Percentiles rank a stretch among this genome's conserved stretches.
Evolutionary conservation across 2,113 vertebrate species (phyloP).

Genomic region (Oreochromis tanganicae): DNA sequence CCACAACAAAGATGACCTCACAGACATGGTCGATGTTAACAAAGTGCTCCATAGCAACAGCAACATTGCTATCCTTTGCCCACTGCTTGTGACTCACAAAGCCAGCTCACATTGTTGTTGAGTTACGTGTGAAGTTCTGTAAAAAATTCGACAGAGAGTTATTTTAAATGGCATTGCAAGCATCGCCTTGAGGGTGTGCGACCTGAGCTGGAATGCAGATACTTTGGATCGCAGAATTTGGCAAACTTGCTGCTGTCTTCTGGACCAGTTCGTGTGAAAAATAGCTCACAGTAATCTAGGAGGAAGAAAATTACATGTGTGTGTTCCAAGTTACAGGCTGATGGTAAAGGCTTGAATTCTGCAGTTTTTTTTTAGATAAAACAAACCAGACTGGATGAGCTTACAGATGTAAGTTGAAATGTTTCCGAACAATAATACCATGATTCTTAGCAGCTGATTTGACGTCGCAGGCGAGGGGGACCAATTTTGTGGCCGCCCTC

Average conservation of each 20-base stretch:
- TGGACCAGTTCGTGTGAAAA: not conserved
- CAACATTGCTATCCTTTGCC: not conserved
- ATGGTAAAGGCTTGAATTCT: not conserved
- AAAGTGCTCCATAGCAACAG: not conserved
- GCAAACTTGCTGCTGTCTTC: accelerated
- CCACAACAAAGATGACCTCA: not conserved
- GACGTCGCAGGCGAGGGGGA: not conserved
- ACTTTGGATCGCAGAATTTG: not conserved
- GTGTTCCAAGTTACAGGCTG: not conserved
- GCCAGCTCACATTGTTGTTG: not conserved
- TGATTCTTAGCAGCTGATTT: not conserved
- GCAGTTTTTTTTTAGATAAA: not conserved
- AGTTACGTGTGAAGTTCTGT: not conserved
- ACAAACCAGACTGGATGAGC: not conserved
- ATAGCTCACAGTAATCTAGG: not conserved
- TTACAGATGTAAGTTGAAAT: not conserved
- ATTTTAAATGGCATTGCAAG: not conserved
- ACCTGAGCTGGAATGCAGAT: not conserved
- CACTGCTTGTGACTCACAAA: not conserved
- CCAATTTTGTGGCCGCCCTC: not conserved
- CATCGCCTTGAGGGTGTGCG: not conserved
- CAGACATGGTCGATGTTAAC: not conserved
- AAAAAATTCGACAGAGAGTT: not conserved
- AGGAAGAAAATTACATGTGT: not conserved
- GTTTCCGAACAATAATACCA: not conserved